phyloP scores from a whole-genome alignment of 2,797 vertebrate species.

The Phylloscopus collybita region DNA sequence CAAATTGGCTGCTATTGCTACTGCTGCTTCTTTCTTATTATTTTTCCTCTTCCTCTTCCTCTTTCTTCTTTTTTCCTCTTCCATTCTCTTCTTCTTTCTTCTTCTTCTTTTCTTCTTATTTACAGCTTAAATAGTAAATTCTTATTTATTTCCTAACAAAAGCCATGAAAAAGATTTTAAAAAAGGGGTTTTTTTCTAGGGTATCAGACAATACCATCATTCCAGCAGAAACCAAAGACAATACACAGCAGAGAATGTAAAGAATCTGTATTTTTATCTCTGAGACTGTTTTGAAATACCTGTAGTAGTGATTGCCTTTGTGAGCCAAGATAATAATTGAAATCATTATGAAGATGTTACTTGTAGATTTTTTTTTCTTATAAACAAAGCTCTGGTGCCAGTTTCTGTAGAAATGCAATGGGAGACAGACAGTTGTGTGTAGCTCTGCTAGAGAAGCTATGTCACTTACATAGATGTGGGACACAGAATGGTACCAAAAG shows the following conservation, averaged over 20 bases:
- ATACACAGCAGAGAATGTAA: background rate
- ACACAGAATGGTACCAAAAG: background rate
- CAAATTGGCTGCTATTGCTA: background rate
- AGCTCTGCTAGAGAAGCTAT: background rate
- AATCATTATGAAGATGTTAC: background rate
- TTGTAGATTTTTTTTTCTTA: background rate
- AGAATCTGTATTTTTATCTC: background rate
- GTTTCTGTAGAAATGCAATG: background rate
- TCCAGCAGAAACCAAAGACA: background rate
- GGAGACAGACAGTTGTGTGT: background rate
- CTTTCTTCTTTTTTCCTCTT: background rate
- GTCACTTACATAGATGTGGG: background rate
- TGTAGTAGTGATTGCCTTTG: background rate
- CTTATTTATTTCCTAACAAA: background rate
- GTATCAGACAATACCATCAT: background rate
- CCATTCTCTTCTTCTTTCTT: background rate
- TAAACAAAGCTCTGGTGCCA: background rate
- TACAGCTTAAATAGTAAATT: background rate
- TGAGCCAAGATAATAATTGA: background rate
- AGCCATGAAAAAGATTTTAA: background rate
- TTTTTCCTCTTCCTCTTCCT: background rate
- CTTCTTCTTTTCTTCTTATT: background rate
- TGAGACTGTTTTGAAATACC: background rate
- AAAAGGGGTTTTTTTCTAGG: background rate
- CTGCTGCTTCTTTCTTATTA: background rate